A percentile compares a stretch with the other conserved stretches of the same genome.
These are phyloP conservation scores for Mnemiopsis leidyi DNA, from an alignment of 37 sponge, comb jelly and placozoan genomes.

Conservation along the genomic window DNA sequence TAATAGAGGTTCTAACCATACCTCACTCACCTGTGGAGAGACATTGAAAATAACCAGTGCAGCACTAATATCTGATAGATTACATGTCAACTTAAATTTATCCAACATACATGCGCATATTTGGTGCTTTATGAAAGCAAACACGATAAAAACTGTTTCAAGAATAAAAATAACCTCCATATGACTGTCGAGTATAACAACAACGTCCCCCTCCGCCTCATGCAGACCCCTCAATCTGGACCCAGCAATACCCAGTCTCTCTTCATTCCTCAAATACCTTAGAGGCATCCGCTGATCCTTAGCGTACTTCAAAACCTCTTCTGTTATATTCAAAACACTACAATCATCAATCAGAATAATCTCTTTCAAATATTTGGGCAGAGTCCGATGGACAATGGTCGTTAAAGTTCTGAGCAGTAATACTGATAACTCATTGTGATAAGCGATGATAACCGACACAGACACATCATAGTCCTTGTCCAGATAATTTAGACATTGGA, in stretches of 20 bases:
- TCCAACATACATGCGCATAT: too few species aligned
- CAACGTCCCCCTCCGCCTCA: background rate
- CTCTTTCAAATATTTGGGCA: conserved; percentile 16
- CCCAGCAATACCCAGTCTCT: background rate
- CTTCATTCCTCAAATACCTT: background rate
- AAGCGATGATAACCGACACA: conserved; percentile 22
- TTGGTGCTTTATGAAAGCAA: too few species aligned
- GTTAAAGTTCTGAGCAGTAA: conserved; percentile 39
- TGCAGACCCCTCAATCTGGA: conserved; percentile 11
- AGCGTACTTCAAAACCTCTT: conserved; percentile 12
- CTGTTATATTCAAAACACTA: conserved; percentile 16
- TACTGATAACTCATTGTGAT: background rate
- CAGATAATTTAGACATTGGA: conserved; percentile 8
- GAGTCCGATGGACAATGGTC: conserved; percentile 19
- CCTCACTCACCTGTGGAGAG: background rate
- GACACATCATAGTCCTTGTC: conserved; percentile 2
- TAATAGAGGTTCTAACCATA: conserved; percentile 60
- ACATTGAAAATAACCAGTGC: too few species aligned
- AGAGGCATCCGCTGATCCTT: background rate
- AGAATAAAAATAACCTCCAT: conserved; percentile 46
- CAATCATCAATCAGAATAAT: conserved; percentile 52
- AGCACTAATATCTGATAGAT: too few species aligned
- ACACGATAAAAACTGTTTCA: too few species aligned
- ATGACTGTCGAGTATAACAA: conserved; percentile 44
- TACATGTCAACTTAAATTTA: too few species aligned